Evolutionary conservation across 1,140 invertebrate species (phyloP).

Genomic region (Drosophila eugracilis): DNA sequence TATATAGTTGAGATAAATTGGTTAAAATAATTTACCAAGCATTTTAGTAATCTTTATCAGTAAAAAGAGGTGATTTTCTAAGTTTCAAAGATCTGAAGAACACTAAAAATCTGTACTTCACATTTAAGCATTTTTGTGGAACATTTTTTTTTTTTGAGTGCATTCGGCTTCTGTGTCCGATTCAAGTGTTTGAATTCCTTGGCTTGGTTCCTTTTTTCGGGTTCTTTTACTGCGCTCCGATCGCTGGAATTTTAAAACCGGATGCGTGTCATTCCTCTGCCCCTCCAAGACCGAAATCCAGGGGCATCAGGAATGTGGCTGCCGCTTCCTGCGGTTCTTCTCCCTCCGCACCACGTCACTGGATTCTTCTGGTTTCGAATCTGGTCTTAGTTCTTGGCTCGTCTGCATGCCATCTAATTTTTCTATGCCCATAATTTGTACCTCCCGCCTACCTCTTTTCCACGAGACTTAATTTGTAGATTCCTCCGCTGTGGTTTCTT

Average conservation of each 20-base stretch:
- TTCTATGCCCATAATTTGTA: constrained; percentile 79
- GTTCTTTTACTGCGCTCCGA: constrained; percentile 21
- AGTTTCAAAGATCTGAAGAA: too few relatives aligned
- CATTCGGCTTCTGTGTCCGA: constrained; percentile 25
- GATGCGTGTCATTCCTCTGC: constrained; percentile 76
- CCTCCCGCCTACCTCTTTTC: constrained; percentile 41
- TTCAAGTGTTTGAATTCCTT: constrained; percentile 75
- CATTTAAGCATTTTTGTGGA: too few relatives aligned
- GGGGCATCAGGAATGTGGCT: constrained; percentile 41
- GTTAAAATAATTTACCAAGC: neutral
- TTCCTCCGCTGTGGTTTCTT: constrained; percentile 43
- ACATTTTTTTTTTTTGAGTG: neutral
- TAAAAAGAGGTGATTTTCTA: too few relatives aligned
- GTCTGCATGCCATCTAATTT: constrained; percentile 69
- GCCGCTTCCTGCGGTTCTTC: constrained; percentile 49
- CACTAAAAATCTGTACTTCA: too few relatives aligned
- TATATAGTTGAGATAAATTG: neutral
- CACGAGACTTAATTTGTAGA: constrained; percentile 67
- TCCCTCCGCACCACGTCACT: neutral
- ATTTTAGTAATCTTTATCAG: too few relatives aligned
- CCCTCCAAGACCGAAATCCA: constrained; percentile 29
- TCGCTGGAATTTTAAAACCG: constrained; percentile 77
- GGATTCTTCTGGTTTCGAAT: constrained; percentile 16
- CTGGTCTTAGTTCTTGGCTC: constrained; percentile 30
- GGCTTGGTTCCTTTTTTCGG: constrained; percentile 22